Percentiles rank a stretch among this genome's conserved stretches.
phyloP scores from a whole-genome alignment of 2,888 invertebrate genomes.

The Platycheirus albimanus region DNA sequence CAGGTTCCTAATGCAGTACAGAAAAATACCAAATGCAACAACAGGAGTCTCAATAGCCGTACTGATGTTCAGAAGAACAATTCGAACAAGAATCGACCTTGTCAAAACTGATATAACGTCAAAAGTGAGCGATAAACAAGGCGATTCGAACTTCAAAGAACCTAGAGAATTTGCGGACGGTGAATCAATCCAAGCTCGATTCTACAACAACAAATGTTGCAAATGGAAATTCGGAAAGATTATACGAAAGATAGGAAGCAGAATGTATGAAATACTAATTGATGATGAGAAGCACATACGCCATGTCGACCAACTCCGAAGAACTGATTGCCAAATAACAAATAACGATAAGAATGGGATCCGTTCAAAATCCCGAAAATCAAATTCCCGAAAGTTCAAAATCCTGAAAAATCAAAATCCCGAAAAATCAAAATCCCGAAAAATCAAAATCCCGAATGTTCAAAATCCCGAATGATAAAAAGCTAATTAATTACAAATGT shows the following conservation, averaged over 20 bases:
- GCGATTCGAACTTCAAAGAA: neutral
- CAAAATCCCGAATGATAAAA: no score
- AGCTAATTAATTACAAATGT: no score
- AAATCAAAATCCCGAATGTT: no score
- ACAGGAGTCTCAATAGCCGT: slow-evolving; percentile 36
- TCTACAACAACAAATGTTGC: slow-evolving; percentile 38
- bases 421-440: no score
- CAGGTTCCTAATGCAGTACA: slow-evolving; percentile 44
- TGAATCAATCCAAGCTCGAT: slow-evolving; percentile 26
- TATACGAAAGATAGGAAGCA: slow-evolving; percentile 18
- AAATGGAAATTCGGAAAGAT: slow-evolving; percentile 51
- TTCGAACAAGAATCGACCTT: slow-evolving; percentile 7
- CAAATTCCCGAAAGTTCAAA: no score
- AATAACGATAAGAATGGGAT: neutral
- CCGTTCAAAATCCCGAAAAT: no score
- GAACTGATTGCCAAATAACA: neutral
- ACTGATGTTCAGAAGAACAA: slow-evolving; percentile 41
- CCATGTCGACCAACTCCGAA: slow-evolving; percentile 45
- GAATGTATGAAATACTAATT: slow-evolving; percentile 47
- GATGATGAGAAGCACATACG: slow-evolving; percentile 42
- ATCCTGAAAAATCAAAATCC: no score
- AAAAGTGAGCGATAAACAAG: no score
- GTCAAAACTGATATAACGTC: slow-evolving; percentile 2
- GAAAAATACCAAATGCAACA: slow-evolving; percentile 43
- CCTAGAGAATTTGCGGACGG: slow-evolving; percentile 10